Conservation (phyloP, 2,113 vertebrate species). For the Prunella himalayana region DNA sequence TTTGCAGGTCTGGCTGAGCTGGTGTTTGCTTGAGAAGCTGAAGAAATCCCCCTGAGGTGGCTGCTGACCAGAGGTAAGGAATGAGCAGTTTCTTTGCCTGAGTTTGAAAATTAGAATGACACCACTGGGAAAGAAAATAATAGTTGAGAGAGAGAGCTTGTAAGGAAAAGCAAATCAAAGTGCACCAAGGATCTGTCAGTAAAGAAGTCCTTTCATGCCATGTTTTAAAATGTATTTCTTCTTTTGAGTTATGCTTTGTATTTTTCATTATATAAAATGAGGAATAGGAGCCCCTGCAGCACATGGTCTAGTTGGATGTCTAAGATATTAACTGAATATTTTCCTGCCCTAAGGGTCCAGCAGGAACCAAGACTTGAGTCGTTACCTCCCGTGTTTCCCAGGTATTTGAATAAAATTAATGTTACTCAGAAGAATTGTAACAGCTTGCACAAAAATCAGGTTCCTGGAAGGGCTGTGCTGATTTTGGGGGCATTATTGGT, state of each 20-base stretch:
- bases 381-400: neutral
- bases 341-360: neutral
- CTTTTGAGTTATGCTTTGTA: neutral
- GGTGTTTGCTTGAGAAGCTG: neutral
- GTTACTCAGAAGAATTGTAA: neutral
- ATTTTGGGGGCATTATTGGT: neutral
- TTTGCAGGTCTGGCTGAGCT: neutral
- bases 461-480: neutral
- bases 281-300: neutral
- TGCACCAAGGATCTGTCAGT: neutral
- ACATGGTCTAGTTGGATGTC: neutral
- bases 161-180: conserved; percentile 26
- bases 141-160: neutral
- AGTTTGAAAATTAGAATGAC: conserved; percentile 2
- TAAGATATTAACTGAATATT: neutral
- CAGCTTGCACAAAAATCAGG: neutral
- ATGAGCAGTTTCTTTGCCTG: neutral
- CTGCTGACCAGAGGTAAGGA: neutral
- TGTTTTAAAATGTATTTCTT: neutral
- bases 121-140: neutral
- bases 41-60: neutral
- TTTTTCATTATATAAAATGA: neutral
- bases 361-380: neutral
- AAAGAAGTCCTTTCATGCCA: neutral
- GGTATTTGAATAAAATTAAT: neutral